These are phyloP conservation scores for Polyodon spathula DNA, from an alignment of 2,113 vertebrate genomes.

Conservation along the genomic window DNA sequence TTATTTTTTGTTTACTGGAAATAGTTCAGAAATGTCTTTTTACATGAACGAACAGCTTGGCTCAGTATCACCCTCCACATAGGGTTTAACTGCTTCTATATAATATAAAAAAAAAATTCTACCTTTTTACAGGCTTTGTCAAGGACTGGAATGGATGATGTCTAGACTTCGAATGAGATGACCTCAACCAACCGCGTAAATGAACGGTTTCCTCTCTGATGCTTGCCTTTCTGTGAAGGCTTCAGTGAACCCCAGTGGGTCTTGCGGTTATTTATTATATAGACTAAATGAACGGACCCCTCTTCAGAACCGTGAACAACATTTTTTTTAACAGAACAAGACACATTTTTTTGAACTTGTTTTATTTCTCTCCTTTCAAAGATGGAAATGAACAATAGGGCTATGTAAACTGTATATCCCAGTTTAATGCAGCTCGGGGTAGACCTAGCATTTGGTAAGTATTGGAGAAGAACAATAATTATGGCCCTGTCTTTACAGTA, in stretches of 20 bases:
- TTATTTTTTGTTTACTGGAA: too few species aligned
- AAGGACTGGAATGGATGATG: constrained; percentile 99
- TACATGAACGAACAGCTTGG: too few species aligned
- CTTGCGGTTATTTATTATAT: constrained; percentile 32
- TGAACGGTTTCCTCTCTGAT: constrained; percentile 20
- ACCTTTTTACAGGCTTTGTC: constrained; percentile 80
- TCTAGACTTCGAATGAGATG: constrained; percentile 94
- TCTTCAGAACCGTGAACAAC: constrained; percentile 28
- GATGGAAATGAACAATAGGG: constrained; percentile 22
- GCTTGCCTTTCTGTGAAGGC: constrained; percentile 26
- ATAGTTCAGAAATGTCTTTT: too few species aligned
- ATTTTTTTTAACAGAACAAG: constrained; percentile 7
- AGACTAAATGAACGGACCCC: constrained; percentile 1
- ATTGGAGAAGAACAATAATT: constrained; percentile 35
- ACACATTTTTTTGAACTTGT: neutral
- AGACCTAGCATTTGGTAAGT: constrained; percentile 50
- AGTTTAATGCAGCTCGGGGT: constrained; percentile 39
- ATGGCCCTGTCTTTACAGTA: constrained; percentile 51
- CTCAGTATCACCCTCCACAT: too few species aligned
- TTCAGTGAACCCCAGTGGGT: constrained; percentile 20
- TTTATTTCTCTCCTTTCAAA: neutral
- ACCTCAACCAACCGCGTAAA: constrained; percentile 57
- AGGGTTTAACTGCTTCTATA: too few species aligned
- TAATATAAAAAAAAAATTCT: too few species aligned
- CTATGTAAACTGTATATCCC: constrained; percentile 23